Base-by-base conservation (phyloP, 2,888 invertebrate species). In the Myopa testacea region DNA sequence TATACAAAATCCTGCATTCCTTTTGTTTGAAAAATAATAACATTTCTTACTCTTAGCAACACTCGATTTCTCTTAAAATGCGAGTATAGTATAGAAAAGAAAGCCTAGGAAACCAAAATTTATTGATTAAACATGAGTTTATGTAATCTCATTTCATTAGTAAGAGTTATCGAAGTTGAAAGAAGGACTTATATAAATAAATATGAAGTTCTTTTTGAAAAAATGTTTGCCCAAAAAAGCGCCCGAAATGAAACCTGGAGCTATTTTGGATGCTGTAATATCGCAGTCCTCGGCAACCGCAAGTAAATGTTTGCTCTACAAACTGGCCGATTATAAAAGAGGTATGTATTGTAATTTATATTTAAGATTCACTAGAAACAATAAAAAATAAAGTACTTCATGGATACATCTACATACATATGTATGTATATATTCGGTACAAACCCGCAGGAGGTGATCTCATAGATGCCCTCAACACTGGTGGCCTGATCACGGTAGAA, bases 281-380 rank as follows among this genome's bases (percentile, higher is more conserved):
- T 96, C 96, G 19, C 96, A 96, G 84, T 94, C 95, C 0, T 88
- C 89, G 52, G 94, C 95, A 78, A 94, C 93, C 84, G 94, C 96
- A 85, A 96, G 95, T 86, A 95, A 96, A 86, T 96, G 96, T 82
- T 92, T 96, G 38, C 91, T 97, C 0, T 97, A 97, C 88, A 95
- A 94, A 86, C 90, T 97, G 78, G 97, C 96, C 8, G 95, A 97
- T 90, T 97, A 96, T 88, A 96, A 96, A 87, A 95, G 96, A 90
- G 95, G 94, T 93, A 76, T 78, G 8, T 62, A 62, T 8, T n/a
- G n/a, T 6, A 58, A 2, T 58, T 37, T 40, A 4, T 26, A 72
- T 40, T 19, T 45, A 12, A 16, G 7, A 16, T n/a, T 58, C 6
- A 40, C 8, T 26, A 45, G 34, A 26, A 16, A 5, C 2, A 5